These are phyloP conservation scores for Triplophysa yarkandensis DNA, from an alignment of 2,797 vertebrate species.

Conservation along the genomic window DNA sequence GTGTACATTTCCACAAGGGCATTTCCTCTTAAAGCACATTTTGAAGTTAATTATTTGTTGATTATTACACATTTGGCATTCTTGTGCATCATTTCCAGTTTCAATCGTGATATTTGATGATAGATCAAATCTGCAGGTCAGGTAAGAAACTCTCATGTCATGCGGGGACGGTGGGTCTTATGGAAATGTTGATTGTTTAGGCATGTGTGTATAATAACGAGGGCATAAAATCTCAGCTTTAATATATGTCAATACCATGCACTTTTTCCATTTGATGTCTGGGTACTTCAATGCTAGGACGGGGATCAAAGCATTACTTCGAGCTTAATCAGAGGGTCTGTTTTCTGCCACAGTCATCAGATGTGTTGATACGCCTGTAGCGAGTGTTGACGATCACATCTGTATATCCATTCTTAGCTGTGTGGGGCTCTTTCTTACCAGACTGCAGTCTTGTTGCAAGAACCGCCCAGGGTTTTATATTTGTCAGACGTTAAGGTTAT, in stretches of 20 bases:
- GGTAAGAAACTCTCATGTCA: not conserved
- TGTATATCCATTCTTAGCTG: conserved; percentile 36
- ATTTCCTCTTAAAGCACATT: not conserved
- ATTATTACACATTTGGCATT: conserved; percentile 7
- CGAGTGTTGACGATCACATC: conserved; percentile 38
- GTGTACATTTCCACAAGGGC: conserved; percentile 16
- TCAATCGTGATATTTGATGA: not conserved
- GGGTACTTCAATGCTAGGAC: conserved; percentile 16
- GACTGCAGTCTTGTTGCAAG: conserved; percentile 1
- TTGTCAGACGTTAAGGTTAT: not conserved
- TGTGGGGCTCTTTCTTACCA: conserved; percentile 8
- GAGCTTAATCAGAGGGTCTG: conserved; percentile 44
- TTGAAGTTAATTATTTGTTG: not conserved
- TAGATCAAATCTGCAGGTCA: not conserved
- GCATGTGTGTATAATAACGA: conserved; percentile 21
- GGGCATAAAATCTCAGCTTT: conserved; percentile 26
- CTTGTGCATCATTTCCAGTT: not conserved
- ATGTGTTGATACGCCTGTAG: conserved; percentile 33
- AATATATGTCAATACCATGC: conserved; percentile 23
- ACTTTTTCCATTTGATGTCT: conserved; percentile 13
- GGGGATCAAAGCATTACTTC: conserved; percentile 44
- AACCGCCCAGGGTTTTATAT: not conserved
- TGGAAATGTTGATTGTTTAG: not conserved
- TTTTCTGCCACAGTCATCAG: conserved; percentile 41
- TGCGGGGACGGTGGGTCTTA: conserved; percentile 6